A percentile compares a stretch with the other conserved stretches of the same genome.
Evolutionary conservation across 2,888 invertebrate species (phyloP).

Genomic region (Lasioglossum malachurum): DNA sequence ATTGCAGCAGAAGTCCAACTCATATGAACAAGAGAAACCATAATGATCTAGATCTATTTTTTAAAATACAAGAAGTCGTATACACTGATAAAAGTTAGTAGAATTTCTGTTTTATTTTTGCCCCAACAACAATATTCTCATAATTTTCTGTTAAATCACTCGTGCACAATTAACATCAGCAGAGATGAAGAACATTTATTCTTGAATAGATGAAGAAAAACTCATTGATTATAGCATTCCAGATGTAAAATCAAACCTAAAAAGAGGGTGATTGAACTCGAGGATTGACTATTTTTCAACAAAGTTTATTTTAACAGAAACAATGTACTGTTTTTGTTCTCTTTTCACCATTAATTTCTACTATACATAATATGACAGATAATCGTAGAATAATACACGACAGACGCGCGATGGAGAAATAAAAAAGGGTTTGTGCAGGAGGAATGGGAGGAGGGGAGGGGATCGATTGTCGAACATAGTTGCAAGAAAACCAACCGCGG

Average conservation of each 20-base stretch:
- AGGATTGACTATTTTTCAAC: slow-evolving; percentile 78
- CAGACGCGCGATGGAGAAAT: slow-evolving; percentile 77
- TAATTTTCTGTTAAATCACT: no score
- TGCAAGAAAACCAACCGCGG: slow-evolving; percentile 50
- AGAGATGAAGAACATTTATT: no score
- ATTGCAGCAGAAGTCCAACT: neutral
- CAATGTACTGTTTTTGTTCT: slow-evolving; percentile 83
- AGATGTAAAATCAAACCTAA: neutral
- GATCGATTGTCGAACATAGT: slow-evolving; percentile 48
- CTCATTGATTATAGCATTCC: neutral
- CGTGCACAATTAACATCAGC: no score
- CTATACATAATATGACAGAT: slow-evolving; percentile 83
- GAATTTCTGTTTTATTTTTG: no score
- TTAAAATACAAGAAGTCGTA: no score
- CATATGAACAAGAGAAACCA: no score
- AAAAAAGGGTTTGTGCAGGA: slow-evolving; percentile 30
- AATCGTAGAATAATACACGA: slow-evolving; percentile 83
- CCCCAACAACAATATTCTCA: no score
- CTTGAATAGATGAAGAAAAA: no score
- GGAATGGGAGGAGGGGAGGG: slow-evolving; percentile 46
- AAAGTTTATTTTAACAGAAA: slow-evolving; percentile 84
- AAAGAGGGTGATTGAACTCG: neutral
- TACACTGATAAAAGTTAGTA: no score
- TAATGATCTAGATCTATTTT: no score
- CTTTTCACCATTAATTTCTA: slow-evolving; percentile 83